Conservation (phyloP, 2,888 invertebrate genomes). For the Fragum whitleyi region DNA sequence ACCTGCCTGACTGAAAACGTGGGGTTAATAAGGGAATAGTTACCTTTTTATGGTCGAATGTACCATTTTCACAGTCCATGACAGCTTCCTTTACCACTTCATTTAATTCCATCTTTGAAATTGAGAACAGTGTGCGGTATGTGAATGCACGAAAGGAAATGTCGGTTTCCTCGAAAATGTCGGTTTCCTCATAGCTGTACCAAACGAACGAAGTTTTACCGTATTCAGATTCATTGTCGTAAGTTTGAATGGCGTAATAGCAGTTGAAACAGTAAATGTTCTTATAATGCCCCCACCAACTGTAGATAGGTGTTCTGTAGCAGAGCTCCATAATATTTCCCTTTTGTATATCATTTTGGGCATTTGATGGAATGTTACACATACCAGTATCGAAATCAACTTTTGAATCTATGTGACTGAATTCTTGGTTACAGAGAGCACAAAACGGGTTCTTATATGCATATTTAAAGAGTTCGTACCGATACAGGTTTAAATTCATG, state of each 20-base stretch:
- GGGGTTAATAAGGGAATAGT: no score
- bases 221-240: no score
- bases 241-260: background rate
- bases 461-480: background rate
- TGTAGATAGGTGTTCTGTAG: background rate
- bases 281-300: background rate
- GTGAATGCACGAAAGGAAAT: background rate
- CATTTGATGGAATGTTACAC: background rate
- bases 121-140: background rate
- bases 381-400: background rate
- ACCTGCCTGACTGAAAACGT: no score
- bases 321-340: background rate
- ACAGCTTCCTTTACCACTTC: background rate
- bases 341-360: no score
- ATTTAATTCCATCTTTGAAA: background rate
- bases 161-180: background rate
- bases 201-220: background rate
- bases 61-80: background rate
- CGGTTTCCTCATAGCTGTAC: background rate
- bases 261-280: conserved; percentile 3
- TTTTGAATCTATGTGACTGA: background rate
- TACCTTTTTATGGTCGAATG: conserved; percentile 18
- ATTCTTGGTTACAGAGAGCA: conserved; percentile 1
- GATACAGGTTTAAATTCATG: conserved; percentile 1
- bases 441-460: conserved; percentile 5